These are phyloP conservation scores for Carassius gibelio DNA, from an alignment of 2,113 vertebrate species.

Conservation along the genomic window DNA sequence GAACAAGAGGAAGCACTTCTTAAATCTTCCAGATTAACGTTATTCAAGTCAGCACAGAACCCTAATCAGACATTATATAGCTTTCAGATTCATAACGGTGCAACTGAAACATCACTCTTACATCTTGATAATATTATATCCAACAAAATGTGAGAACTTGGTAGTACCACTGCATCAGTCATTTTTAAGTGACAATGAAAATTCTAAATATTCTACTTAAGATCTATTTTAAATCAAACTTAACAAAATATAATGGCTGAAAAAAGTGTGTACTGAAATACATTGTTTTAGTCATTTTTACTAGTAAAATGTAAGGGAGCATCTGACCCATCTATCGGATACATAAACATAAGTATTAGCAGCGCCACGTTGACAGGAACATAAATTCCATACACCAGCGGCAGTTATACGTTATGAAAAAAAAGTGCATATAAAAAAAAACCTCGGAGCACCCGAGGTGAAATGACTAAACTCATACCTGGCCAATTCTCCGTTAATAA, in stretches of 20 bases:
- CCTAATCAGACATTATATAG: background rate
- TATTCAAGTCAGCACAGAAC: constrained; percentile 6
- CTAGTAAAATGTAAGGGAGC: background rate
- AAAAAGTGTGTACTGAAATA: background rate
- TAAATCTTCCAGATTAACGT: background rate
- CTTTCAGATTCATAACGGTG: background rate
- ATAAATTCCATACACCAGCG: background rate
- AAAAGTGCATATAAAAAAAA: background rate
- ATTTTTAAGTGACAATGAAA: background rate
- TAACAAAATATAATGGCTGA: background rate
- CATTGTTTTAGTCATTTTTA: background rate
- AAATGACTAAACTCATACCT: constrained; percentile 37
- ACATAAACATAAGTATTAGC: background rate
- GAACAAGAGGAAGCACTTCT: background rate
- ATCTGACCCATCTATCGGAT: background rate
- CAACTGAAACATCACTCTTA: background rate
- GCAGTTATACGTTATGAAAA: background rate
- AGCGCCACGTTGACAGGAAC: constrained; percentile 35
- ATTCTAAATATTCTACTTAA: background rate
- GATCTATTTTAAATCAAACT: background rate
- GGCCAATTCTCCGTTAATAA: constrained; percentile 14
- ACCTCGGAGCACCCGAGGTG: background rate
- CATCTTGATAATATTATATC: background rate
- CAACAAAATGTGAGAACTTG: background rate
- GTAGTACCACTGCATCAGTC: background rate